Base-by-base conservation (phyloP, 2,113 vertebrate genomes). In the Mesembrinibis cayennensis region DNA sequence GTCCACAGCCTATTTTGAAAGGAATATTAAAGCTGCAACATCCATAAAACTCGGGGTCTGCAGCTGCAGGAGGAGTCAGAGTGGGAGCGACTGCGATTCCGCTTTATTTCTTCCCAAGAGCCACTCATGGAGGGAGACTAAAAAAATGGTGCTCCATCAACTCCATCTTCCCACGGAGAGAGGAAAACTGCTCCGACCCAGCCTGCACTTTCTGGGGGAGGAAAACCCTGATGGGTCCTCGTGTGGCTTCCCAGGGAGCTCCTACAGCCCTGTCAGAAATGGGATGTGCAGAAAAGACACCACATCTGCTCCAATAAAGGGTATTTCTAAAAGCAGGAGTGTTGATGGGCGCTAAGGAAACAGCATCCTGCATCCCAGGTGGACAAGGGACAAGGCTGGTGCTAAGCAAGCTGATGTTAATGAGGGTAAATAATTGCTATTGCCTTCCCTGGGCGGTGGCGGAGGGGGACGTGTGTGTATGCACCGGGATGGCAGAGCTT, bases 391-490 rank as follows among this genome's bases (percentile, higher is more conserved):
- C 62, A 53, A 53, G 42, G 38, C 21, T 53, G 73, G 26, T 52
- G n/a, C 40, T 45, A 15, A 58, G 16, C 36, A n/a, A 44, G 29
- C 23, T n/a, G 82, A 16, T 47, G 27, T 44, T 66, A 66, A 66
- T 15, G 29, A 78, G 47, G 42, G n/a, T 45, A 19, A 62, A 58
- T 67, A 52, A 90, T 73, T 79, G 34, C 13, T 29, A 1, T n/a
- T 42, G 20, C 14, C 26, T 27, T 32, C 55, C 50, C 0, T 42
- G 6, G 32, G 25, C 0, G 2, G 47, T 40, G 61, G 47, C 0
- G 0, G 29, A 44, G 25, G 7, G 27, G 7, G 11, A 23, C 6
- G 4, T 18, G 38, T 42, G 69, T n/a, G 30, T n/a, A 3, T 2
- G 4, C 23, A 20, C 9, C 3, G 3, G 36, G 55, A 21, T 6